phyloP scores from a whole-genome alignment of 2,113 vertebrate genomes.

The Pycnonotus jocosus region DNA sequence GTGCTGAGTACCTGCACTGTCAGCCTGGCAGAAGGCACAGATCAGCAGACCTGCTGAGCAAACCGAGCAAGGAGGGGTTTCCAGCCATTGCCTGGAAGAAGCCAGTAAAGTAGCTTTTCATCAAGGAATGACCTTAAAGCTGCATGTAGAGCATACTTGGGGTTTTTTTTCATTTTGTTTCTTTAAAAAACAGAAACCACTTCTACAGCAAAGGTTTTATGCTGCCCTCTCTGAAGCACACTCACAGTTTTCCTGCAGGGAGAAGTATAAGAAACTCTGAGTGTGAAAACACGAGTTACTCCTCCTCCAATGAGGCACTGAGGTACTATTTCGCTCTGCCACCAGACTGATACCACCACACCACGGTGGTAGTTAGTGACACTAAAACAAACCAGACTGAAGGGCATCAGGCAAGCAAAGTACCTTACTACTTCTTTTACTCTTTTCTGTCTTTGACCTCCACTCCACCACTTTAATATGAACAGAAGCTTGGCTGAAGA shows the following conservation, averaged over 20 bases:
- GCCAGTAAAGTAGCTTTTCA: background rate
- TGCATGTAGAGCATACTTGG: background rate
- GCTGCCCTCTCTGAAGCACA: background rate
- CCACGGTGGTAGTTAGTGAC: background rate
- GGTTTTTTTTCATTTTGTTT: background rate
- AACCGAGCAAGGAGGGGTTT: background rate
- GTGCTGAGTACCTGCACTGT: background rate
- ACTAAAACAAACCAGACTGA: background rate
- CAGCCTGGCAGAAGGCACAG: background rate
- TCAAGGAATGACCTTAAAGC: background rate
- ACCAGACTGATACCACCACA: fast-evolving
- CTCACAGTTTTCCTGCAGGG: background rate
- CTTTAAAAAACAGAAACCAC: background rate
- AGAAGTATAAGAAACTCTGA: background rate
- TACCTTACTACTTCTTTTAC: background rate
- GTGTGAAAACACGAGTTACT: background rate
- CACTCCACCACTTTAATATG: background rate
- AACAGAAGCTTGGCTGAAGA: background rate
- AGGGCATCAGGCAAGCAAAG: background rate
- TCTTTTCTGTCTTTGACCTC: background rate
- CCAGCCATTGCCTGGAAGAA: background rate
- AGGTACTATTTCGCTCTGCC: background rate
- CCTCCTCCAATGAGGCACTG: background rate
- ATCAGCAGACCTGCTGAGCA: background rate
- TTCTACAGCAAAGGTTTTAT: background rate